phyloP scores from a whole-genome alignment of 2,113 vertebrate species.

The Macquaria ambigua region DNA sequence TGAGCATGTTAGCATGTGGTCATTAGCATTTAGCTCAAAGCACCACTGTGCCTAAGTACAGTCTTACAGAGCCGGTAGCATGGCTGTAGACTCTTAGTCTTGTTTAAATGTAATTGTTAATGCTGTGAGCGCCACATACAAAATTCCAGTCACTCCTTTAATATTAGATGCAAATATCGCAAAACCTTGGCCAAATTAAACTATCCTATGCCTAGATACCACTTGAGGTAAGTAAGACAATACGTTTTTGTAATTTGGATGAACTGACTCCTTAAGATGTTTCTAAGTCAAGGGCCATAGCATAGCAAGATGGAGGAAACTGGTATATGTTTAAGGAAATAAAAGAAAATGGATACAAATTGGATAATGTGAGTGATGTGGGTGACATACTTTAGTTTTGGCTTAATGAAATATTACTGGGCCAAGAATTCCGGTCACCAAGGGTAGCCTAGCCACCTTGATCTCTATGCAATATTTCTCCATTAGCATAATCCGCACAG shows the following conservation, averaged over 20 bases:
- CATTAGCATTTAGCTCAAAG: background rate
- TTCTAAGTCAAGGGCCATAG: background rate
- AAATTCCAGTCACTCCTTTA: background rate
- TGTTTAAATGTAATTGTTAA: background rate
- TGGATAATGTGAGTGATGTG: background rate
- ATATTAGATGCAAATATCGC: background rate
- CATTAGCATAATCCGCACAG: slow-evolving; percentile 54
- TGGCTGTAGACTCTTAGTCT: background rate
- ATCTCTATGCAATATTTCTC: slow-evolving; percentile 42
- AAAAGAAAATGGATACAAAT: slow-evolving; percentile 5
- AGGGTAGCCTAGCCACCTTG: slow-evolving; percentile 26
- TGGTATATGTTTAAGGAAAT: background rate
- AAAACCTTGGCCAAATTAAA: background rate
- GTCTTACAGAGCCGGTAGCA: background rate
- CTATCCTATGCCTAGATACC: background rate
- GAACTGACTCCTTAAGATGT: background rate
- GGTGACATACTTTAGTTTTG: background rate
- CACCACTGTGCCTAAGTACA: background rate
- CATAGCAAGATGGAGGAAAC: background rate
- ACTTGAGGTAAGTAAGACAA: background rate
- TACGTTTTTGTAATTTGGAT: background rate
- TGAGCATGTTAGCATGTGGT: background rate
- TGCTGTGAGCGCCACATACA: background rate
- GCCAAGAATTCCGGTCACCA: slow-evolving; percentile 18
- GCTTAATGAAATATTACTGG: slow-evolving; percentile 12